Evolutionary conservation across 2,888 invertebrate genomes (phyloP).

Genomic region (Harpalus rubripes): DNA sequence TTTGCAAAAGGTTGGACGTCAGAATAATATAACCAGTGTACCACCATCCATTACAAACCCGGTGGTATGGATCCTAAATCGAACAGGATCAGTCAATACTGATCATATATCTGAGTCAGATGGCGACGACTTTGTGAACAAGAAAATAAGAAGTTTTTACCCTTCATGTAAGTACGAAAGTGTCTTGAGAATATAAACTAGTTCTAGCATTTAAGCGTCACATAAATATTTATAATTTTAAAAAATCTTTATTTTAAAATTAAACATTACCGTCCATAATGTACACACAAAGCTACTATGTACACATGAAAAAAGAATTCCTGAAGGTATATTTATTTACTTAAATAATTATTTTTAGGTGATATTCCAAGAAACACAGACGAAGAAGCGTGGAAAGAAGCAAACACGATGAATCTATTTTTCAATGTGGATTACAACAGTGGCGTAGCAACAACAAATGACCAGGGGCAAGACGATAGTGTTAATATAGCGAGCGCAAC

Average conservation of each 20-base stretch:
- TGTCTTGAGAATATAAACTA: not conserved
- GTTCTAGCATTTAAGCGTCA: too few species aligned
- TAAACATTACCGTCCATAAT: too few species aligned
- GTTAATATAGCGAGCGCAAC: constrained; percentile 80
- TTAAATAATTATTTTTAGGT: constrained; percentile 75
- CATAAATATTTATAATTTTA: too few species aligned
- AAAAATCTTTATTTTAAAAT: too few species aligned
- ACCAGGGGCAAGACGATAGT: constrained; percentile 74
- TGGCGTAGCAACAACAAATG: not conserved
- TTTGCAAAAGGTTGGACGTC: constrained; percentile 6
- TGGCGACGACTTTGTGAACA: constrained; percentile 62
- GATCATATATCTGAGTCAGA: constrained; percentile 12
- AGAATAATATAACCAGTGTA: constrained; percentile 35
- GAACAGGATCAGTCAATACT: constrained; percentile 1
- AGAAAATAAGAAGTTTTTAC: constrained; percentile 75
- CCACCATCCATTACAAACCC: constrained; percentile 11
- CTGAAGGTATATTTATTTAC: not conserved
- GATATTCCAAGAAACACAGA: constrained; percentile 80
- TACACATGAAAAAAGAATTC: not conserved
- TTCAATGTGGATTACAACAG: constrained; percentile 79
- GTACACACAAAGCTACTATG: not conserved
- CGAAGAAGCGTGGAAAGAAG: constrained; percentile 79
- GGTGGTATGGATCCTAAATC: constrained; percentile 7
- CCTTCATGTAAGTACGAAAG: constrained; percentile 74
- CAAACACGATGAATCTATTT: constrained; percentile 79